Conservation (phyloP, 2,797 vertebrate species). For the Acanthis flammea region DNA sequence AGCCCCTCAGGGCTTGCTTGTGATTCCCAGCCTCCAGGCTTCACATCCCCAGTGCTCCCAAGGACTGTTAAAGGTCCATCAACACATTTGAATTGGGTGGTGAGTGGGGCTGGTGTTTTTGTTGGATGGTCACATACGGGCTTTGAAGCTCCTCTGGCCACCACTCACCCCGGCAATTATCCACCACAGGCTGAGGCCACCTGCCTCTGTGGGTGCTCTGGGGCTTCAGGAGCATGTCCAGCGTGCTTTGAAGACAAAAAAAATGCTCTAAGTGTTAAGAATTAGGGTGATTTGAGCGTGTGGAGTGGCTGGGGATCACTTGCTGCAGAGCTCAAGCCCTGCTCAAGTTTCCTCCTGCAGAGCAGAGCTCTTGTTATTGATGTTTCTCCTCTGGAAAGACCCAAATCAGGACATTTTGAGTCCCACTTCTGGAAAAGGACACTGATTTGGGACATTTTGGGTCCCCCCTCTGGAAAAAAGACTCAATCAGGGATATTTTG, state of each 20-base stretch:
- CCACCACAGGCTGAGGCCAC: neutral
- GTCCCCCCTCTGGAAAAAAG: neutral
- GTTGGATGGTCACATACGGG: neutral
- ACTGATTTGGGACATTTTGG: neutral
- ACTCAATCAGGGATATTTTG: neutral
- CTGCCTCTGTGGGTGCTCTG: neutral
- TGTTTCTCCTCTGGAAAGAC: neutral
- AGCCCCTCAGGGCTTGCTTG: neutral
- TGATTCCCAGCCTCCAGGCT: neutral
- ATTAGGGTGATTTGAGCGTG: rapidly evolving
- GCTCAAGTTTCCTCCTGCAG: neutral
- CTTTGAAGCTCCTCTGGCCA: neutral
- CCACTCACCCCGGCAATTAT: neutral
- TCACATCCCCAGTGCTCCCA: neutral
- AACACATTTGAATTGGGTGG: neutral
- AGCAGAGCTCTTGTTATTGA: neutral
- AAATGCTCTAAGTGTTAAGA: neutral
- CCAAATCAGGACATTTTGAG: neutral
- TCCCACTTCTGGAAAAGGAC: neutral
- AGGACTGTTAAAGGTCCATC: neutral
- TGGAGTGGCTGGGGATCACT: neutral
- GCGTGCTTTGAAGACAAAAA: neutral
- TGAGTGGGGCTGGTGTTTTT: neutral
- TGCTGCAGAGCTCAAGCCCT: rapidly evolving
- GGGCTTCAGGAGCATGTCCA: neutral